Evolutionary conservation across 2,888 invertebrate species (phyloP), one percentile per base, ranked within the genome.

Genomic region (Epistrophella euchroma): DNA sequence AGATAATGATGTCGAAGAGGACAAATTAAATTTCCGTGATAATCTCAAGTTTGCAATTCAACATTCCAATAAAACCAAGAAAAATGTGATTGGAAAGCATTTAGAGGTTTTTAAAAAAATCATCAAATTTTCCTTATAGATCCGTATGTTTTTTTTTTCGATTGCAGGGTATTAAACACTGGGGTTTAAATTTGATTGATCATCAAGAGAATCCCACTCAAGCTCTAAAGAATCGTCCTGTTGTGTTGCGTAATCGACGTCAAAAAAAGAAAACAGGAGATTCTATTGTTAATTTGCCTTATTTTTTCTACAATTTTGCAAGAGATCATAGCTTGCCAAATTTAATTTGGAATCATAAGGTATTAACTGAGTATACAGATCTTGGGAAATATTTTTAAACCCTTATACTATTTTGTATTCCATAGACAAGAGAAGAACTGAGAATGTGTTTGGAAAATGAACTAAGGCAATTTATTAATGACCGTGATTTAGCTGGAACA

Each of bases 301-400:
- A 98, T 88, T 99, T 99, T 93, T 99, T 98, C 93, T 98, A 97
- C 93, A 97, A 98, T 93, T 99, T 99, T 93, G 95, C 95, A 90
- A 95, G 95, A 90, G 98, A 99, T 93, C 99, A 99, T 91, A 96
- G 97, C 77, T 94, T 98, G 92, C 98, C 99, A 0, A 98, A 99
- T 93, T 94, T 99, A 50, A 98, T 99, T 90, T 99, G 99, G 99
- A 99, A 99, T 92, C 98, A 98, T 91, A 98, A 98, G 93, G 97
- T 97, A 89, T 91, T 91, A 19, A 6, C 7, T 40, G 6, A 7
- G 28, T 15, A 28, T 52, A 15, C 13, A 2, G 45, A 11, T 10
- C n/a, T 1, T 2, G 17, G 6, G 22, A 11, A 22, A 40, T 19
- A 22, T 25, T 15, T n/a, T 52, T 11, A 22, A 52, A 1, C 2